Evolutionary conservation across 64 coral and sea anemone species (phyloP), one percentile per base, ranked within the genome.

Genomic region (Acropora tenuis): DNA sequence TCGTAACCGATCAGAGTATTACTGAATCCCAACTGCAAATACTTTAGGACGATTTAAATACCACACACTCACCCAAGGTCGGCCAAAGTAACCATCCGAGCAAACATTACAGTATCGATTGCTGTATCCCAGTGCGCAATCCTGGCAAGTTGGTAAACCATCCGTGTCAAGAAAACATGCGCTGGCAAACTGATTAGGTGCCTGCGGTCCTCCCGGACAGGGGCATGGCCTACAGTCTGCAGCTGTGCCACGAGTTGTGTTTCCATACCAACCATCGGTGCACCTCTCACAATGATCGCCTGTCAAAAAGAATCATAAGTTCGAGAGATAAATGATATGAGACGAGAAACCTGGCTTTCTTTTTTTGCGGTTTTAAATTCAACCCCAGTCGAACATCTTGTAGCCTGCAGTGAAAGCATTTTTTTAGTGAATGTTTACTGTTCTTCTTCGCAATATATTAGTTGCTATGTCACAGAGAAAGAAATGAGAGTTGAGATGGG

Each of bases 241-340:
- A 16, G 91, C 43, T 18, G 94, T 93, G 49, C 88, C 88, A 53
- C 84, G 75, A 8, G 88, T 94, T 42, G 97, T 91, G 17, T 94
- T 94, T 3, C 94, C 97, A 98, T 93, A 98, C 88, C 92, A 86
- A 96, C 97, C 91, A 89, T 87, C 90, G 0, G 84, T 74, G 86
- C 97, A 98, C 43, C 43, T 79, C 73, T 98, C 88, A 47, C 97
- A 98, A 53, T 98, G 94, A 19, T 96, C 91, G 89, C 97, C 97
- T 98, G 42, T 47, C 43, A 30, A 30, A 66, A 78, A 41, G 65
- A 76, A 78, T 61, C 20, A 59, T 67, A 15, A 63, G 11, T 63
- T 15, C 6, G 52, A 55, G 52, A 55, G 52, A 8, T 1, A 10
- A 55, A 55, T 2, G 52, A 55, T 5, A 5, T 55, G 52, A 55